Percentiles rank a stretch among this genome's conserved stretches.
Conservation (phyloP, 2,888 invertebrate genomes). For the Dascillus cervinus region DNA sequence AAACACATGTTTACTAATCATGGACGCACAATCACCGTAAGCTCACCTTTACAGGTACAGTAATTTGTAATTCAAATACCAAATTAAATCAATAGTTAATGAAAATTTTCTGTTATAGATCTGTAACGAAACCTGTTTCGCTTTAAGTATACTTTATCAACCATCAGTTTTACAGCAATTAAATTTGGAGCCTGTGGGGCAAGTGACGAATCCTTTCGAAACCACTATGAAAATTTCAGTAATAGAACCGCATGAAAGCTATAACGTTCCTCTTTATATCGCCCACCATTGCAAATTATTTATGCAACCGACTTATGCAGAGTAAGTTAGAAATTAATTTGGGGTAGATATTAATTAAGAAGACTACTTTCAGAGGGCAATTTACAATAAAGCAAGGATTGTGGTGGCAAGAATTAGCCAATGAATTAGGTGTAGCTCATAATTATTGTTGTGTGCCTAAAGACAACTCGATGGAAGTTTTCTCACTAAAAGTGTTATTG, state of each 20-base stretch:
- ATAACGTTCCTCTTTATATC: slow-evolving; percentile 68
- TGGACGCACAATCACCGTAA: slow-evolving; percentile 51
- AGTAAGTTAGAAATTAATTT: slow-evolving; percentile 46
- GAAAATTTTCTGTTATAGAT: slow-evolving; percentile 46
- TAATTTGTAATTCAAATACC: slow-evolving; percentile 2
- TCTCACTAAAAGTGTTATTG: slow-evolving; percentile 55
- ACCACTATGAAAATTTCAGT: slow-evolving; percentile 65
- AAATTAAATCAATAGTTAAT: slow-evolving; percentile 1
- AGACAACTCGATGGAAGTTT: slow-evolving; percentile 51
- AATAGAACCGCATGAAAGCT: slow-evolving; percentile 65
- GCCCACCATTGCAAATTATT: slow-evolving; percentile 75
- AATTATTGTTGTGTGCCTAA: slow-evolving; percentile 63
- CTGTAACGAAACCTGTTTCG: slow-evolving; percentile 69
- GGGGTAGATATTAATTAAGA: not conserved
- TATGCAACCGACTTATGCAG: slow-evolving; percentile 63
- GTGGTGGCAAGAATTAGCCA: slow-evolving; percentile 74
- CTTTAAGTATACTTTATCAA: slow-evolving; percentile 66
- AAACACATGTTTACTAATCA: slow-evolving; percentile 54
- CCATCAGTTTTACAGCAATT: slow-evolving; percentile 60
- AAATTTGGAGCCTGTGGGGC: slow-evolving; percentile 56
- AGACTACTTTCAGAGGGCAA: slow-evolving; percentile 53
- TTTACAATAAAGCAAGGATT: slow-evolving; percentile 63
- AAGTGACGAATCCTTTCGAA: slow-evolving; percentile 67
- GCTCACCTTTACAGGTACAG: slow-evolving; percentile 69
- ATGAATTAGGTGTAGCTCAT: slow-evolving; percentile 56